Conservation (phyloP, 2,888 invertebrate genomes). For the Idaea aversata region DNA sequence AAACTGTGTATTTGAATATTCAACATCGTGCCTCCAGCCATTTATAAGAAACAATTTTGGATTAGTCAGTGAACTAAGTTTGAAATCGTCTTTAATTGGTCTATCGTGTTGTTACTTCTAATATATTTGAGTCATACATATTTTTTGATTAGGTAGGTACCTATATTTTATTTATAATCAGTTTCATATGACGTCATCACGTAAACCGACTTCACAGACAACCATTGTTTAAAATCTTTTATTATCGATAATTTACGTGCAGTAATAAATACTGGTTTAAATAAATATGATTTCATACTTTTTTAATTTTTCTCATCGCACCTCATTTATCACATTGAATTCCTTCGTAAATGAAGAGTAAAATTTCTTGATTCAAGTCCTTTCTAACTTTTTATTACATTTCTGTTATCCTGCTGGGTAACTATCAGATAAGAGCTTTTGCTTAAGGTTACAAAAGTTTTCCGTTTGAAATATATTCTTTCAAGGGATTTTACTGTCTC, state of each 20-base stretch:
- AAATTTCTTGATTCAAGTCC: not conserved
- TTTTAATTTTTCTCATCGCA: not conserved
- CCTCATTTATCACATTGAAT: not conserved
- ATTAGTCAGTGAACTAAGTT: conserved; percentile 33
- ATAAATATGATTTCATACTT: too few relatives aligned
- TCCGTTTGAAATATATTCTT: conserved; percentile 12
- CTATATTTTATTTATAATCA: too few relatives aligned
- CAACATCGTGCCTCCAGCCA: conserved; percentile 32
- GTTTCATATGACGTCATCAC: too few relatives aligned
- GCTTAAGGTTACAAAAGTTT: conserved; percentile 3
- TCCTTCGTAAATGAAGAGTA: not conserved
- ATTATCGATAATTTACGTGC: too few relatives aligned
- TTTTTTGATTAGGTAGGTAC: too few relatives aligned
- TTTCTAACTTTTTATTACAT: not conserved
- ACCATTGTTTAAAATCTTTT: too few relatives aligned
- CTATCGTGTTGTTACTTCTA: conserved; percentile 14
- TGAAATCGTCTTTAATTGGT: conserved; percentile 37
- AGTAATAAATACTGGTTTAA: too few relatives aligned
- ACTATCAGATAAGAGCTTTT: conserved; percentile 1
- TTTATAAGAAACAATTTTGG: conserved; percentile 38
- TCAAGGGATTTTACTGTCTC: conserved; percentile 13
- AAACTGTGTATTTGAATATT: conserved; percentile 38
- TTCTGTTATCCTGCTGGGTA: not conserved
- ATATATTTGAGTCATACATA: conserved; percentile 12
- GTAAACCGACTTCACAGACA: too few relatives aligned